Evolutionary conservation across 2,888 invertebrate species (phyloP).

Genomic region (Trissolcus brochymenae): DNA sequence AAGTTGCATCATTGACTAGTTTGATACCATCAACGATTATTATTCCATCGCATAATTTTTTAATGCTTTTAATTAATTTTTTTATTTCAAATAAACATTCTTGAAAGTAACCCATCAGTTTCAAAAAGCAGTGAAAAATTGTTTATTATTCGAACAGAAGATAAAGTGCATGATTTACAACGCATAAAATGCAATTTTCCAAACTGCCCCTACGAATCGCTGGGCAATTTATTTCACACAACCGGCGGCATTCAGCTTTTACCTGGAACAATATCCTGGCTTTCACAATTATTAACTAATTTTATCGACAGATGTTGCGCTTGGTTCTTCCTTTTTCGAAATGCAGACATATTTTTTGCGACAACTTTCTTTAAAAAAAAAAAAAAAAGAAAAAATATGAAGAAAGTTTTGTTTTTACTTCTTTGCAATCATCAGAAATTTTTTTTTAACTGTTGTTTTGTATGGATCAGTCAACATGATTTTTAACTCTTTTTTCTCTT

Average conservation of each 20-base stretch:
- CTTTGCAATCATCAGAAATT: neutral
- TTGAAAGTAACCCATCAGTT: too few species aligned
- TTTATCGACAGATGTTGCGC: constrained; percentile 35
- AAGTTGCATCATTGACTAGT: neutral
- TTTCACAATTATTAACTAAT: constrained; percentile 48
- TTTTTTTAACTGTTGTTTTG: neutral
- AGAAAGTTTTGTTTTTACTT: neutral
- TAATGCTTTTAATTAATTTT: too few species aligned
- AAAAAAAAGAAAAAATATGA: neutral
- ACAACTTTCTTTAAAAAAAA: constrained; percentile 13
- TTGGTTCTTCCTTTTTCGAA: constrained; percentile 21
- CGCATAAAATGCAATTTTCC: too few species aligned
- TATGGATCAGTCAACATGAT: too few species aligned
- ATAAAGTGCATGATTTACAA: too few species aligned
- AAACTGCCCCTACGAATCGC: neutral
- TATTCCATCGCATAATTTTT: neutral
- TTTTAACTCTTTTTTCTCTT: too few species aligned
- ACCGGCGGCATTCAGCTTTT: too few species aligned
- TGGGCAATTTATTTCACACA: neutral
- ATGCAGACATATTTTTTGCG: neutral
- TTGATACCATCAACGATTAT: neutral
- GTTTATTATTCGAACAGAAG: too few species aligned
- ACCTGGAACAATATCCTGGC: neutral
- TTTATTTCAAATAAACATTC: too few species aligned
- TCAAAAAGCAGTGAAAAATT: too few species aligned